Evolutionary conservation across 2,888 invertebrate species (phyloP).

Genomic region (Glaucopsyche alexis): DNA sequence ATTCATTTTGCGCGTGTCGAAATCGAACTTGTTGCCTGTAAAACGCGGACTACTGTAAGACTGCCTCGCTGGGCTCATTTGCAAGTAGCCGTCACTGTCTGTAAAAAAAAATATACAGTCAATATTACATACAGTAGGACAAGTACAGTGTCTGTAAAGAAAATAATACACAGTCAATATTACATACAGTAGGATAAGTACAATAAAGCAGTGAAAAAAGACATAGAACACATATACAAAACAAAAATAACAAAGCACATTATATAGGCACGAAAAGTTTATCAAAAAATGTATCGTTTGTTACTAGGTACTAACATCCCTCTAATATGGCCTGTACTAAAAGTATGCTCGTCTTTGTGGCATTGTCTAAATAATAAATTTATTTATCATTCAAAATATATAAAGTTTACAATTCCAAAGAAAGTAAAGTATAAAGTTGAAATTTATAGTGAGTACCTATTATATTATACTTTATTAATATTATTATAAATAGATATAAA

Average conservation of each 20-base stretch:
- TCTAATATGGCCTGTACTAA: no score
- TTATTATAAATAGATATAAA: no score
- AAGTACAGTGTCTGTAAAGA: conserved; percentile 55
- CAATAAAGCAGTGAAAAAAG: not conserved
- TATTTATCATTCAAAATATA: no score
- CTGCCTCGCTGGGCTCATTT: conserved; percentile 77
- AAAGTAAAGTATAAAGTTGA: no score
- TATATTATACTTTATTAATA: no score
- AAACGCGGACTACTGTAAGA: conserved; percentile 80
- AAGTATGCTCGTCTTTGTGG: no score
- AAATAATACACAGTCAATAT: conserved; percentile 4
- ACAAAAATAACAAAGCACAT: not conserved
- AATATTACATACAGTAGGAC: not conserved
- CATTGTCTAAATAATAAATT: no score
- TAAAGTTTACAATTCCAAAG: no score
- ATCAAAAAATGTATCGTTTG: no score
- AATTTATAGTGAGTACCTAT: no score
- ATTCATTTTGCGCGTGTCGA: conserved; percentile 64
- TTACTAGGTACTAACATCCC: no score
- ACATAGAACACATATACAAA: not conserved
- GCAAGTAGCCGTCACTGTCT: conserved; percentile 80
- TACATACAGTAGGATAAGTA: not conserved
- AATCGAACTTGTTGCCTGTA: conserved; percentile 72
- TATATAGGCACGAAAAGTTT: not conserved
- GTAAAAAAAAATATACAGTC: conserved; percentile 45